These are phyloP conservation scores for Potorous gilbertii DNA, from an alignment of 2,797 vertebrate species.

Conservation along the genomic window DNA sequence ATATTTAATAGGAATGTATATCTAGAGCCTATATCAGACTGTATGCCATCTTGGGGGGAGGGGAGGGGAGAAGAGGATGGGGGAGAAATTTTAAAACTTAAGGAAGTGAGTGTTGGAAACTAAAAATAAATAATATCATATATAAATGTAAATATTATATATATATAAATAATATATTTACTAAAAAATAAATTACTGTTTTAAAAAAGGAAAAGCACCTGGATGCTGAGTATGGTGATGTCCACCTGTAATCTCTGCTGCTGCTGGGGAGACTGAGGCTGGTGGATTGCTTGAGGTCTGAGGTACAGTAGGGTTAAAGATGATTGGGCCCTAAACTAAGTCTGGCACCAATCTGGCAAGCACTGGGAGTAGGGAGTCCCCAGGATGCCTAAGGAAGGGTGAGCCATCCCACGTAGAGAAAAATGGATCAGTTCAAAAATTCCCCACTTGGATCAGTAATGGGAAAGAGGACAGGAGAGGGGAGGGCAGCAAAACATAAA, in stretches of 20 bases:
- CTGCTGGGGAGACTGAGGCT: not conserved
- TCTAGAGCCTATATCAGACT: too few relatives aligned
- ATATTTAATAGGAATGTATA: too few relatives aligned
- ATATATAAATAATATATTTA: too few relatives aligned
- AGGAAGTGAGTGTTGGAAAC: too few relatives aligned
- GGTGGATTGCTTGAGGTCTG: not conserved
- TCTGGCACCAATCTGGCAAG: not conserved
- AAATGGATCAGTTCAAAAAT: not conserved
- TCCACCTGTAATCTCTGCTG: not conserved
- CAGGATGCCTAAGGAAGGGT: not conserved
- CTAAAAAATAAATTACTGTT: too few relatives aligned
- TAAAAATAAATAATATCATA: too few relatives aligned
- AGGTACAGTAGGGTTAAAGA: not conserved
- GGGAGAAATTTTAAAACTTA: too few relatives aligned
- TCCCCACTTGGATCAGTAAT: not conserved
- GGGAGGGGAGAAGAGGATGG: too few relatives aligned
- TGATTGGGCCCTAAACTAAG: not conserved
- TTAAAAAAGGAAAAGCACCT: not conserved
- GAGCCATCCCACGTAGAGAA: not conserved
- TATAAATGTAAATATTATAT: too few relatives aligned
- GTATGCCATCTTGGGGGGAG: too few relatives aligned
- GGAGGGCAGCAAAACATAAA: too few relatives aligned
- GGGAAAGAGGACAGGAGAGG: not conserved
- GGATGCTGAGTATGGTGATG: not conserved
- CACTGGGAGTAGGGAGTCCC: not conserved